Conservation (phyloP, 2,113 vertebrate genomes). For the Hippocampus barbouri region DNA sequence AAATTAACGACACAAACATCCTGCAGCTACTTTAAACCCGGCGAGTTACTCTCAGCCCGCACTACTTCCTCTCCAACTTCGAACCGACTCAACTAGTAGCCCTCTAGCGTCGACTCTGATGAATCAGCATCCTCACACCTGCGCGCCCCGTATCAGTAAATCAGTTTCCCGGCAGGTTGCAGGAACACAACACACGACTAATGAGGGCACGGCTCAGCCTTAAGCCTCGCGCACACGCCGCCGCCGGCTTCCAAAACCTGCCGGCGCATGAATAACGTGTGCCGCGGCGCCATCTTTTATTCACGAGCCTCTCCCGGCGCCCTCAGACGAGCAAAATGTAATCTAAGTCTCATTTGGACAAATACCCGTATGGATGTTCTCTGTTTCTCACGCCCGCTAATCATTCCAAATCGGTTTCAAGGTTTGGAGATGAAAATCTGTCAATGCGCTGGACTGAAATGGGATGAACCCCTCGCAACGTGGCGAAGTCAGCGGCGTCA, state of each 20-base stretch:
- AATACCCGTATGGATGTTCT: constrained; percentile 47
- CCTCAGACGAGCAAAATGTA: constrained; percentile 55
- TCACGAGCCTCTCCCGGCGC: constrained; percentile 44
- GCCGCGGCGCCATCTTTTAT: constrained; percentile 61
- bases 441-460: not conserved
- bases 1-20: constrained; percentile 35
- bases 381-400: constrained; percentile 32
- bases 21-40: constrained; percentile 8
- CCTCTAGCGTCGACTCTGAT: not conserved
- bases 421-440: constrained; percentile 45
- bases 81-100: not conserved
- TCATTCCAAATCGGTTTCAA: constrained; percentile 56
- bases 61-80: not conserved
- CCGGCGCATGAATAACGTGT: constrained; percentile 47
- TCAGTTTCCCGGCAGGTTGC: not conserved
- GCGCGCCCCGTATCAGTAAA: not conserved
- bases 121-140: constrained; percentile 7
- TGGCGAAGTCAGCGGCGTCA: not conserved
- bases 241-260: constrained; percentile 1
- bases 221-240: constrained; percentile 8
- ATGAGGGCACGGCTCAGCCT: constrained; percentile 25
- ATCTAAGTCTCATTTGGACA: constrained; percentile 64
- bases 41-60: not conserved
- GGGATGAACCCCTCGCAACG: too few species aligned
- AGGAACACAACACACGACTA: constrained; percentile 18